Conservation (phyloP, 2,888 invertebrate species). For the Tetragnatha montana region DNA sequence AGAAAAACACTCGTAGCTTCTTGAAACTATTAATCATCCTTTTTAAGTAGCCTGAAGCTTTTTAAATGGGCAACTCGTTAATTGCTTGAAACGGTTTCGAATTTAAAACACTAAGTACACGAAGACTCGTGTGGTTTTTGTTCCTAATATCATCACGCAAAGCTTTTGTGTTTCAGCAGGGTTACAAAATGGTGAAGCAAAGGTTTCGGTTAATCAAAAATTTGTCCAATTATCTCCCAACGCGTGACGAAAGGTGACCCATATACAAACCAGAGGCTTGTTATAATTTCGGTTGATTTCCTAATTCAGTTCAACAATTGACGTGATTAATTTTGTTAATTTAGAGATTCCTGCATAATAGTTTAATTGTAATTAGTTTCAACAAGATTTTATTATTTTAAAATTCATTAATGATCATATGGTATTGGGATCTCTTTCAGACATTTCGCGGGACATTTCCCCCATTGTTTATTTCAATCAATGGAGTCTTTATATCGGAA, state of each 20-base stretch:
- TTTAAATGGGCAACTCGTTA: background rate
- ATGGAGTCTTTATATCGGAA: too few species aligned
- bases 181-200: conserved; percentile 10
- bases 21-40: too few species aligned
- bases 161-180: background rate
- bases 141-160: background rate
- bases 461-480: too few species aligned
- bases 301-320: background rate
- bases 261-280: conserved; percentile 9
- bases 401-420: too few species aligned
- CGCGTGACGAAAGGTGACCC: conserved; percentile 56
- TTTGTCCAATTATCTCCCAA: conserved; percentile 32
- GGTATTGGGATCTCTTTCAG: too few species aligned
- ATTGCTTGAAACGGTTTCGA: background rate
- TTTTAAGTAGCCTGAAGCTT: too few species aligned
- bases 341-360: background rate
- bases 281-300: conserved; percentile 13
- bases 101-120: background rate
- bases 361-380: too few species aligned
- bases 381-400: too few species aligned
- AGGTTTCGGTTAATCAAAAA: conserved; percentile 22
- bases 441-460: too few species aligned
- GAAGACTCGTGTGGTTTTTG: background rate
- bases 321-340: conserved; percentile 32
- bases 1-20: too few species aligned